Evolutionary conservation across 2,113 vertebrate species (phyloP).

Genomic region (Colossoma macropomum): DNA sequence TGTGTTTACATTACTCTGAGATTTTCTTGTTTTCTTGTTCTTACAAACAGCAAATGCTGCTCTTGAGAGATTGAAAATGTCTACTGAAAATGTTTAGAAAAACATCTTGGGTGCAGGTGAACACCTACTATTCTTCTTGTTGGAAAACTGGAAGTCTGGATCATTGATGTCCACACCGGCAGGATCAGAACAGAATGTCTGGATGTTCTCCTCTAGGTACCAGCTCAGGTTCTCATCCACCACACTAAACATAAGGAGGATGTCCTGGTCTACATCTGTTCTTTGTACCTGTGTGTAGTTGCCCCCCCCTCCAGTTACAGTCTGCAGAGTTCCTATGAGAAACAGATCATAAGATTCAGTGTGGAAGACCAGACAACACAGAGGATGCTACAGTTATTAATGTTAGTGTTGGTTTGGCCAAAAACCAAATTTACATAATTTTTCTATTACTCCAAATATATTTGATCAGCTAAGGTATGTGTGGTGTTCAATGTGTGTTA

Average conservation of each 20-base stretch:
- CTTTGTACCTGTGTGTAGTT: constrained; percentile 60
- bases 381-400: too few species aligned
- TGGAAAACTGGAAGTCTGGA: constrained; percentile 86
- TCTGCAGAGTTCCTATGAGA: constrained; percentile 68
- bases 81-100: too few species aligned
- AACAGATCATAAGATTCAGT: too few species aligned
- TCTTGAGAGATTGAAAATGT: too few species aligned
- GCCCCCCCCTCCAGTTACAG: neutral
- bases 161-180: constrained; percentile 75
- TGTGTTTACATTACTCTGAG: too few species aligned
- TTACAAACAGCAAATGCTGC: too few species aligned
- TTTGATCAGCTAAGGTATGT: too few species aligned
- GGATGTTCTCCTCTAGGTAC: constrained; percentile 92
- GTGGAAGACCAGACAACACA: neutral
- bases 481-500: too few species aligned
- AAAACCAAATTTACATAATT: too few species aligned
- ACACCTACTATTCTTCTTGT: constrained; percentile 90
- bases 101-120: neutral
- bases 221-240: constrained; percentile 94
- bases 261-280: constrained; percentile 83
- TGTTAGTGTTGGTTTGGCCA: neutral
- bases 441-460: too few species aligned
- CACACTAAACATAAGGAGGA: constrained; percentile 90
- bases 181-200: constrained; percentile 81
- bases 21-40: too few species aligned